Percentiles rank a stretch among this genome's conserved stretches.
These are phyloP conservation scores for Philaenus spumarius DNA, from an alignment of 1,140 invertebrate species.

Conservation along the genomic window DNA sequence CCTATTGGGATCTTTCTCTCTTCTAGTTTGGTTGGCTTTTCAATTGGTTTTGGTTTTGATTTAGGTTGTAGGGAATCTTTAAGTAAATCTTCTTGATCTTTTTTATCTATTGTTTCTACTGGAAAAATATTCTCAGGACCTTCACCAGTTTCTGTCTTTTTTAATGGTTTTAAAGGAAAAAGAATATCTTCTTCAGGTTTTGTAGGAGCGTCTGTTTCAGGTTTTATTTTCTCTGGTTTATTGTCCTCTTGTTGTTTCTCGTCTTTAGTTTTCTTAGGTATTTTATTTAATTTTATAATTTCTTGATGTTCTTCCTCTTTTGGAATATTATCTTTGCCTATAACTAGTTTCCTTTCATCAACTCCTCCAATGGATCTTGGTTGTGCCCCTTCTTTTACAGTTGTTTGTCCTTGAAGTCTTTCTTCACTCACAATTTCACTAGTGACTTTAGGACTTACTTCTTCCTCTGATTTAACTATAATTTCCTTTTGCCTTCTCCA, in stretches of 20 bases:
- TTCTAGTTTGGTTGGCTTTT: constrained; percentile 30
- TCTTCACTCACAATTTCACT: no score
- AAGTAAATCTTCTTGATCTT: constrained; percentile 2
- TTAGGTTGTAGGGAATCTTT: no score
- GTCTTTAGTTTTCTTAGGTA: constrained; percentile 17
- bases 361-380: constrained; percentile 32
- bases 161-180: constrained; percentile 28
- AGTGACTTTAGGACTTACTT: no score
- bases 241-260: constrained; percentile 25
- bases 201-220: constrained; percentile 31
- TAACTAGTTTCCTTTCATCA: constrained; percentile 31
- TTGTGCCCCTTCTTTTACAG: no score
- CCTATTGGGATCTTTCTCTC: constrained; percentile 39
- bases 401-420: no score
- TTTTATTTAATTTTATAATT: constrained; percentile 25
- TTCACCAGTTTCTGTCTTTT: constrained; percentile 29
- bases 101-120: constrained; percentile 24
- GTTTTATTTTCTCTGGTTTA: constrained; percentile 30
- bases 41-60: constrained; percentile 21
- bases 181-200: constrained; percentile 27
- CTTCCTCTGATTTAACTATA: no score
- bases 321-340: constrained; percentile 30
- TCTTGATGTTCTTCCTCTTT: constrained; percentile 26
- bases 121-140: constrained; percentile 23
- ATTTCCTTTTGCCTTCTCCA: no score